Base-by-base conservation (phyloP, 2,113 vertebrate genomes). In the Ptychochromis oligacanthus region DNA sequence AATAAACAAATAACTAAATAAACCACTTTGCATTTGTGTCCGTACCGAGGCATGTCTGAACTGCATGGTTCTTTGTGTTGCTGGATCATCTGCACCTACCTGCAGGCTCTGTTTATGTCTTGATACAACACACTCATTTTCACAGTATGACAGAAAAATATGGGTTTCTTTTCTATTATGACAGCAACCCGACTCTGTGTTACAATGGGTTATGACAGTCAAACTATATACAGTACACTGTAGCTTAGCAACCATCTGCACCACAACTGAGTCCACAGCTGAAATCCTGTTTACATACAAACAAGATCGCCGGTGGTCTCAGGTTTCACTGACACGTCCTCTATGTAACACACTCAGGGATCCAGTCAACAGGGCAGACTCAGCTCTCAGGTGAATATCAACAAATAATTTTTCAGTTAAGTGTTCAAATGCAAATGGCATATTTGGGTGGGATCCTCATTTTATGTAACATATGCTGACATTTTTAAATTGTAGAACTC, bases 131-230 rank as follows among this genome's bases (percentile, higher is more conserved):
- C 74, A 14, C 49, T 80, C 74, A 60, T 84, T 78, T 72, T 70
- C 60, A 59, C 75, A 81, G 52, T 54, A 7, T 72, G 82, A 79
- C 84, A 81, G 46, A 76, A 57, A 84, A 84, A 79, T 54, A 62
- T 54, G 60, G 60, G 57, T 75, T 77, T 43, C 58, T 82, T 82
- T 77, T 64, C 52, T 79, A 57, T 77, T 82, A 31, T 82, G 85
- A 82, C 76, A 85, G 77, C 62, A 80, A 54, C 36, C 34, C 6
- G 2, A 14, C 46, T 49, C n/a, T 22, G 22, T 76, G 62, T 77
- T 62, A 85, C 80, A 85, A 76, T 79, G 36, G 82, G 28, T 64
- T 79, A 55, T 67, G 77, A 61, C 74, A 49, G 46, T 75, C 43
- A 60, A 31, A 43, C 46, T 67, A 28, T 54, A 22, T 13, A 57